phyloP scores from a whole-genome alignment of 2,888 invertebrate species.

The Parapristionchus giblindavisi region DNA sequence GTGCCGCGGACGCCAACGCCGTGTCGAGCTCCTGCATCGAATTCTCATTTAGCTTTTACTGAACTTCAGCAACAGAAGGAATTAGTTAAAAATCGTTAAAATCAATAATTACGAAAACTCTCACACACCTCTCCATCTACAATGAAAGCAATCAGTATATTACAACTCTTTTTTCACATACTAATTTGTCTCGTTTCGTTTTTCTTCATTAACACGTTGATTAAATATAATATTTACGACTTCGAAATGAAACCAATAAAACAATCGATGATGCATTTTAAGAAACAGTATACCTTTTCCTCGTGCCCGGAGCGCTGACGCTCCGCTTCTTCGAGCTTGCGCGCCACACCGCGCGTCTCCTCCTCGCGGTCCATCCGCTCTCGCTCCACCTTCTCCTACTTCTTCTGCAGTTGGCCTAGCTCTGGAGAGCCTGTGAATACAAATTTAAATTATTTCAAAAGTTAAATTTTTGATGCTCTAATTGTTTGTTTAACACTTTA shows the following conservation, averaged over 20 bases:
- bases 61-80: neutral
- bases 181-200: too few species aligned
- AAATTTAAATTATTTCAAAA: neutral
- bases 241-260: too few species aligned
- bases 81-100: neutral
- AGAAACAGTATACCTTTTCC: slow-evolving; percentile 14
- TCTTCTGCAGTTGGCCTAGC: slow-evolving; percentile 69
- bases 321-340: slow-evolving; percentile 55
- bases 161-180: too few species aligned
- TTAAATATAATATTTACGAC: too few species aligned
- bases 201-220: too few species aligned
- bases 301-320: slow-evolving; percentile 38
- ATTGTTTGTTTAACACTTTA: too few species aligned
- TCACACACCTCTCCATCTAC: slow-evolving; percentile 39
- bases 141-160: neutral
- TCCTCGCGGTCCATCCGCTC: slow-evolving; percentile 47
- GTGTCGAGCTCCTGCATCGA: slow-evolving; percentile 24
- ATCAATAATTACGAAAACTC: neutral
- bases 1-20: neutral
- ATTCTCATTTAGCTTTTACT: neutral
- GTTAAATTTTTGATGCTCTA: too few species aligned
- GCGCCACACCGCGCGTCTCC: slow-evolving; percentile 33
- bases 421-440: slow-evolving; percentile 71
- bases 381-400: slow-evolving; percentile 64
- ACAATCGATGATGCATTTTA: too few species aligned